Conservation (phyloP, 92 coral and sea anemone species). For the Epizoanthus fatuus region DNA sequence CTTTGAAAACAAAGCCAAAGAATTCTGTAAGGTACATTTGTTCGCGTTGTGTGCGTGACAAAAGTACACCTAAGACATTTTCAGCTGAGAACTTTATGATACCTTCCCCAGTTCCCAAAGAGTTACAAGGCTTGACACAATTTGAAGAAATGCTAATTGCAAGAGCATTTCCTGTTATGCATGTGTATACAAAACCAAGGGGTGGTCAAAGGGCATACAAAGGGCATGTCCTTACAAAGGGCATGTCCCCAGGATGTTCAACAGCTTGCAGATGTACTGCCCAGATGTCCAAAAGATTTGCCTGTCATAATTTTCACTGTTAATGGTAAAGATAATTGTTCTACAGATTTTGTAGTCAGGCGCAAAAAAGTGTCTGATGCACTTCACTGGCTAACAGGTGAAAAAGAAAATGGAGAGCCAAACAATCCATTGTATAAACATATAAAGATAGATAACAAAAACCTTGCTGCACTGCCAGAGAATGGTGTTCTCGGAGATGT, state of each 20-base stretch:
- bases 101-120: slow-evolving; percentile 73
- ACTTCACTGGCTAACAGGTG: slow-evolving; percentile 64
- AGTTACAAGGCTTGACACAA: slow-evolving; percentile 70
- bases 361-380: slow-evolving; percentile 57
- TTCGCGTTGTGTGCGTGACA: slow-evolving; percentile 67
- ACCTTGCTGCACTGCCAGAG: slow-evolving; percentile 37
- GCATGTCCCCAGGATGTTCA: slow-evolving; percentile 72
- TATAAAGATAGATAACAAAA: slow-evolving; percentile 45
- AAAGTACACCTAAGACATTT: slow-evolving; percentile 64
- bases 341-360: slow-evolving; percentile 64
- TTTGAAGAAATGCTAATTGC: slow-evolving; percentile 75
- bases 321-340: slow-evolving; percentile 58
- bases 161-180: slow-evolving; percentile 76
- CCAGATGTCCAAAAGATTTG: slow-evolving; percentile 55
- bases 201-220: slow-evolving; percentile 81
- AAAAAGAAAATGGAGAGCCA: slow-evolving; percentile 57
- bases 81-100: slow-evolving; percentile 66
- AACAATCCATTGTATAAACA: slow-evolving; percentile 57
- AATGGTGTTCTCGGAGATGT: slow-evolving; percentile 48
- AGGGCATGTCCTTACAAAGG: slow-evolving; percentile 67
- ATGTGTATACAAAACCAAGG: slow-evolving; percentile 69
- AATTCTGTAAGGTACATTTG: slow-evolving; percentile 46
- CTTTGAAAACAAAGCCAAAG: slow-evolving; percentile 62
- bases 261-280: slow-evolving; percentile 72
- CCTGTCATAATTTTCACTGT: slow-evolving; percentile 67